A percentile compares a stretch with the other conserved stretches of the same genome.
Evolutionary conservation across 2,888 invertebrate genomes (phyloP).

Genomic region (Agriopis marginaria): DNA sequence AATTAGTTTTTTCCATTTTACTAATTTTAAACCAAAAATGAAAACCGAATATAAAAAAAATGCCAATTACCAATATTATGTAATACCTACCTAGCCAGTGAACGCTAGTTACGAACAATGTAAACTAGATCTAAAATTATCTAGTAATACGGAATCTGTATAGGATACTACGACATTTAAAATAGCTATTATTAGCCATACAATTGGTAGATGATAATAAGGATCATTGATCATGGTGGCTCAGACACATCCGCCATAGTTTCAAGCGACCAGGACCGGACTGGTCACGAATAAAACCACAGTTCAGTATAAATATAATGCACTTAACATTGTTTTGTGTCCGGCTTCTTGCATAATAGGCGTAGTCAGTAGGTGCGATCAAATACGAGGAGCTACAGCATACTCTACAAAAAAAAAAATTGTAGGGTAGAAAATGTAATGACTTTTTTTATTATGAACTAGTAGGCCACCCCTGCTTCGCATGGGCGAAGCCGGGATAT

Average conservation of each 20-base stretch:
- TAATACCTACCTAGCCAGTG: too few species aligned
- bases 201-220: conserved; percentile 14
- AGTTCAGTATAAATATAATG: conserved; percentile 61
- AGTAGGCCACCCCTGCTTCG: too few species aligned
- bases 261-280: conserved; percentile 57
- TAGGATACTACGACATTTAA: background rate
- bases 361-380: conserved; percentile 55
- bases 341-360: conserved; percentile 81
- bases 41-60: too few species aligned
- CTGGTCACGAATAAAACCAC: conserved; percentile 69
- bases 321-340: conserved; percentile 76
- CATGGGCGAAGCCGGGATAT: too few species aligned
- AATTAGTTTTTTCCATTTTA: too few species aligned
- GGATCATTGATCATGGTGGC: conserved; percentile 57
- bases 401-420: background rate
- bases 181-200: background rate
- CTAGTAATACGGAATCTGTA: background rate
- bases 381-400: conserved; percentile 14
- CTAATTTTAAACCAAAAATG: too few species aligned
- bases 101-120: background rate
- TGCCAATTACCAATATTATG: too few species aligned
- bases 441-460: too few species aligned
- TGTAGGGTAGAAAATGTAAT: background rate
- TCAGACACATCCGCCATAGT: conserved; percentile 63
- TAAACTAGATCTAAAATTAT: background rate